A percentile compares a stretch with the other conserved stretches of the same genome.
These are phyloP conservation scores for Emydoidea blandingii DNA, from an alignment of 2,797 vertebrate genomes.

Conservation along the genomic window DNA sequence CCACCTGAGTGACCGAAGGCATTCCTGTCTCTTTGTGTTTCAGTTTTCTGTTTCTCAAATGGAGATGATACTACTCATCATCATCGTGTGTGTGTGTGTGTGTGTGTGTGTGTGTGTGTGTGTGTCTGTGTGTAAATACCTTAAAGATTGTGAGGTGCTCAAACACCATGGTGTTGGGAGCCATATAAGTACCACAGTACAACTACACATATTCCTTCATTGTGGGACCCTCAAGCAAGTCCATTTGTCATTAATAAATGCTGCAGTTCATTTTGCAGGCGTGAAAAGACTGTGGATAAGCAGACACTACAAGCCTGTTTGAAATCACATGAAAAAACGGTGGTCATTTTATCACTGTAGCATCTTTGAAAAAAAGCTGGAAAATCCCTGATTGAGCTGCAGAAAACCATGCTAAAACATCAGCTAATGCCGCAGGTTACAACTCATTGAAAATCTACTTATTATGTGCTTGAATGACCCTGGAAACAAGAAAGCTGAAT, in stretches of 20 bases:
- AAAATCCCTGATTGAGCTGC: background rate
- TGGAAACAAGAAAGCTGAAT: background rate
- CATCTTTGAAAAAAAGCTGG: background rate
- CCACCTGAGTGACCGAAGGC: background rate
- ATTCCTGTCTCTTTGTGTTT: background rate
- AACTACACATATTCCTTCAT: background rate
- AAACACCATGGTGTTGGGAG: background rate
- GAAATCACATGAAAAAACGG: background rate
- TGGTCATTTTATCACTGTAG: background rate
- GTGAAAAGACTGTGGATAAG: background rate
- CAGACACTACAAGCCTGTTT: background rate
- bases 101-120: too few species aligned
- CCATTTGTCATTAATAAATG: background rate
- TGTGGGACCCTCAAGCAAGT: background rate
- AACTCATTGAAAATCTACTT: slow-evolving; percentile 16
- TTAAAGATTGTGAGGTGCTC: background rate
- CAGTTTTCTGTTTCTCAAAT: background rate
- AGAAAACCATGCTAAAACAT: slow-evolving; percentile 9
- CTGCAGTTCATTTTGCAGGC: background rate
- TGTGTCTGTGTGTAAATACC: too few species aligned
- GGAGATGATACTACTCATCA: background rate
- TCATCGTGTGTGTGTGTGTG: background rate
- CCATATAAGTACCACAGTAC: background rate
- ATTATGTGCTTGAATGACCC: slow-evolving; percentile 9
- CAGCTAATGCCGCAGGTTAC: background rate